phyloP scores from a whole-genome alignment of 2,888 invertebrate species.

The Noctua janthe region DNA sequence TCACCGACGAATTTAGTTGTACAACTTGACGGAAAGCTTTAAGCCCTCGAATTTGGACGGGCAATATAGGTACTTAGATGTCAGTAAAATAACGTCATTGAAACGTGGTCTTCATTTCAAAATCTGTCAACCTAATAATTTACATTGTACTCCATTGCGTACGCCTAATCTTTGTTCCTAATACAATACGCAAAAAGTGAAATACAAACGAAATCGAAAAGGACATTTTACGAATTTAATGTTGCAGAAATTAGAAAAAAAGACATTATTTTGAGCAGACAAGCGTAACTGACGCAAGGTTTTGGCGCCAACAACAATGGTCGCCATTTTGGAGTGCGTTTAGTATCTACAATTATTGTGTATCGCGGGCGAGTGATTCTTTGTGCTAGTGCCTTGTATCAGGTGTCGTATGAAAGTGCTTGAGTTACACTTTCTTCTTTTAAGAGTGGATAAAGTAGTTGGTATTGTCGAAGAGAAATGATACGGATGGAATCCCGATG shows the following conservation, averaged over 20 bases:
- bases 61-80: not conserved
- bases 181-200: conserved; percentile 54
- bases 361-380: conserved; percentile 50
- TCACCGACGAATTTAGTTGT: not conserved
- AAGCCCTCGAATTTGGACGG: not conserved
- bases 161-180: conserved; percentile 24
- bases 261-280: conserved; percentile 51
- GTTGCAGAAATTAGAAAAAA: conserved; percentile 61
- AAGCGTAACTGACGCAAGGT: conserved; percentile 64
- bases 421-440: conserved; percentile 62
- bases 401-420: conserved; percentile 52
- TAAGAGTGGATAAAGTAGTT: conserved; percentile 5
- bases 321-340: conserved; percentile 60
- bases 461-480: conserved; percentile 34
- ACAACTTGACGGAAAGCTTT: not conserved
- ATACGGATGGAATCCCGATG: conserved; percentile 14
- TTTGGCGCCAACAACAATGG: conserved; percentile 68
- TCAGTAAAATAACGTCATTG: not conserved
- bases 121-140: conserved; percentile 53
- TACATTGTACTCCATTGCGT: conserved; percentile 30
- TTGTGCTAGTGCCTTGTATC: conserved; percentile 51
- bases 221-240: conserved; percentile 58
- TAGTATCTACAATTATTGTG: conserved; percentile 59
- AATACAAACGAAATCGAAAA: conserved; percentile 62
- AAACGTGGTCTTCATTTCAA: conserved; percentile 38